Evolutionary conservation across 2,113 vertebrate species (phyloP), one percentile per base, ranked within the genome.

Genomic region (Odobenus rosmarus): DNA sequence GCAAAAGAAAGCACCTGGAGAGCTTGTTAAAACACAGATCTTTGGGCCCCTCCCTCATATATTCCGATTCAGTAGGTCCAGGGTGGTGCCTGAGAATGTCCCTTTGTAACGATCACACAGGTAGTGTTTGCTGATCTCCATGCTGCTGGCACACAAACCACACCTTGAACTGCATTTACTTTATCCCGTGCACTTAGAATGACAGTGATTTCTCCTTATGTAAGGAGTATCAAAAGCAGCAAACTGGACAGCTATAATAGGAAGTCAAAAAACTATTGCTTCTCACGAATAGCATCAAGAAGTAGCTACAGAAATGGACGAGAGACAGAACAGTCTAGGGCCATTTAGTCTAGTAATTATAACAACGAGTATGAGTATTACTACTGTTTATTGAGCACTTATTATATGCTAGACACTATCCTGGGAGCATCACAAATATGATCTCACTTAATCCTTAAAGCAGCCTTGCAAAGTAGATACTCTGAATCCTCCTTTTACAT

Each of bases 221-320:
- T 18, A 91, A 46, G 46, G 55, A 72, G 13, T 72, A n/a, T 90
- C 71, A 93, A 72, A 94, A 77, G 15, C n/a, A 64, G 53, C 82
- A 86, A 88, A 93, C n/a, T 81, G 15, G 42, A 96, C 46, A 82
- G 51, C 74, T 36, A 2, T 51, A n/a, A 7, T 18, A 88, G 62
- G 59, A 83, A 46, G 42, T 53, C 21, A 53, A 76, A 86, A 67
- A 55, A 11, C 8, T 7, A 13, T 72, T 92, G 7, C 67, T 71
- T 97, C 31, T 95, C 24, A 28, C 53, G 26, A 53, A 77, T 5
- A 96, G n/a, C 69, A 77, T 51, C 26, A 95, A 82, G 53, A 88
- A 90, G 62, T 83, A 36, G 76, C 62, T 83, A 5, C 19, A 88
- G 31, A 90, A 92, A 49, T 62, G 28, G n/a, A 61, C 19, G 61